Percentiles rank a stretch among this genome's conserved stretches.
Evolutionary conservation across 2,888 invertebrate species (phyloP).

Genomic region (Oxytorus armatus): DNA sequence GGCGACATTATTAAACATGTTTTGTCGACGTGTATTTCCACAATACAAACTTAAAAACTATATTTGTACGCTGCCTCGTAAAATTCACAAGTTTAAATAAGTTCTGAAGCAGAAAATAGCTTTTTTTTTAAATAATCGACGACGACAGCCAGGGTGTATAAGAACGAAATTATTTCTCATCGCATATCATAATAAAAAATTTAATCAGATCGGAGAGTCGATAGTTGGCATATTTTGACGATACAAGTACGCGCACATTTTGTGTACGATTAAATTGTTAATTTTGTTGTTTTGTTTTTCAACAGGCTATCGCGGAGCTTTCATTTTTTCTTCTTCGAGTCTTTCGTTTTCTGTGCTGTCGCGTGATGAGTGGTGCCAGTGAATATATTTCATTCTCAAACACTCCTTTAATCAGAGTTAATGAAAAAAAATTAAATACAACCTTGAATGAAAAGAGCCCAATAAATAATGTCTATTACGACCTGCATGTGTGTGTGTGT

Average conservation of each 20-base stretch:
- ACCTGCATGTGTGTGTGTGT: constrained; percentile 55
- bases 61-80: constrained; percentile 77
- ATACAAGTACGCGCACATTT: constrained; percentile 45
- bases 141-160: constrained; percentile 48
- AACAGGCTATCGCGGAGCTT: constrained; percentile 6
- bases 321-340: constrained; percentile 20
- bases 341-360: constrained; percentile 42
- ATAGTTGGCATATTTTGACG: constrained; percentile 50
- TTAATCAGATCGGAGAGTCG: constrained; percentile 61
- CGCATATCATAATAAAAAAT: constrained; percentile 60
- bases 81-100: constrained; percentile 52
- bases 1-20: constrained; percentile 57
- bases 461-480: constrained; percentile 74
- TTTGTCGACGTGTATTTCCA: constrained; percentile 60
- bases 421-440: constrained; percentile 61
- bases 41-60: constrained; percentile 79
- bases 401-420: constrained; percentile 68
- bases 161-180: constrained; percentile 45
- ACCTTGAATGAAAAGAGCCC: constrained; percentile 58
- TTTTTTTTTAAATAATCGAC: too few relatives aligned
- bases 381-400: constrained; percentile 65
- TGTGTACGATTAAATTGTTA: constrained; percentile 33
- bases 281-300: constrained; percentile 34
- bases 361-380: constrained; percentile 43
- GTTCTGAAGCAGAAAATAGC: constrained; percentile 31